Conservation (phyloP, 1,140 invertebrate species). For the Lutraria rhynchaena region DNA sequence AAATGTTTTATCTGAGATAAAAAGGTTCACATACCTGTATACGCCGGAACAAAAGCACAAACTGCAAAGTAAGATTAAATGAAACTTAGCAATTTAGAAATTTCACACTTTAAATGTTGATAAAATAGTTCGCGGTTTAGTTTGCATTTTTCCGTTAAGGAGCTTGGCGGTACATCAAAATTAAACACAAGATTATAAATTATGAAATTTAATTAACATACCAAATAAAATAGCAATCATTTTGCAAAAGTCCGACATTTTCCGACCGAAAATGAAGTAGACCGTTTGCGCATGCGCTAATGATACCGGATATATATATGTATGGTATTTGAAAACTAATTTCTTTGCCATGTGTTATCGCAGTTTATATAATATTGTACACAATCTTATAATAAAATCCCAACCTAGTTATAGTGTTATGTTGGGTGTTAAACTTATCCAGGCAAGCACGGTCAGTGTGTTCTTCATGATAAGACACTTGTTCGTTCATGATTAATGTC, state of each 20-base stretch:
- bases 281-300: constrained; percentile 15
- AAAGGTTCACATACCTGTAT: too few relatives aligned
- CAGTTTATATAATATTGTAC: constrained; percentile 13
- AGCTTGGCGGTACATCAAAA: too few relatives aligned
- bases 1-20: too few relatives aligned
- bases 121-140: too few relatives aligned
- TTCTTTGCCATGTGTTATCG: constrained; percentile 37
- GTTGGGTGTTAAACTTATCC: constrained; percentile 32
- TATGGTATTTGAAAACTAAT: background rate
- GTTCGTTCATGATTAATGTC: too few relatives aligned
- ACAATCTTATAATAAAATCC: constrained; percentile 30
- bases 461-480: constrained; percentile 10
- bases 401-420: constrained; percentile 51
- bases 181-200: background rate
- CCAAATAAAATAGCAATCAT: background rate
- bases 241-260: constrained; percentile 24
- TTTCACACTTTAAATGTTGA: too few relatives aligned
- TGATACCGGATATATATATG: background rate
- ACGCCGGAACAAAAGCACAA: too few relatives aligned
- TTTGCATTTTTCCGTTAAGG: too few relatives aligned
- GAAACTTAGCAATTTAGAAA: too few relatives aligned
- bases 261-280: background rate
- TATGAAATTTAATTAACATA: background rate
- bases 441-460: background rate
- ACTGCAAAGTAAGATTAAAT: too few relatives aligned